Evolutionary conservation across 2,113 vertebrate genomes (phyloP), one percentile per base, ranked within the genome.

Genomic region (Psammodynastes pulverulentus): DNA sequence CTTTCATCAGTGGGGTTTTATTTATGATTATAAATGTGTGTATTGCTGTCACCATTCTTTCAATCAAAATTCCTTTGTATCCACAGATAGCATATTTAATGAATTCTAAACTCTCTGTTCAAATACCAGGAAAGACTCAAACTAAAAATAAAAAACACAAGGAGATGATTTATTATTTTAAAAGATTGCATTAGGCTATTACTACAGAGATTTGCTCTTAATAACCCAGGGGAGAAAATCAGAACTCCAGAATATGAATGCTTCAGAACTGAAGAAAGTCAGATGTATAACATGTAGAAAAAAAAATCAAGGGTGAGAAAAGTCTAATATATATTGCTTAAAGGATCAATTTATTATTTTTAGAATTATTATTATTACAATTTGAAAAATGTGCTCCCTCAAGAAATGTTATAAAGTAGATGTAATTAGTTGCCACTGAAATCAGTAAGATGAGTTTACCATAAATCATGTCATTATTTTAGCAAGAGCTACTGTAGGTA

Each of bases 151-250:
- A 54, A 92, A 93, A 90, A 26, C 49, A 86, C 89, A 89, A 95
- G 90, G n/a, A 92, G 58, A 49, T 21, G 34, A 29, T 94, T 62
- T 90, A 56, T 87, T 93, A 46, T 91, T 94, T 94, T 95, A 91
- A 89, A 94, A 95, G 94, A 93, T 93, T 93, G 92, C 9, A 88
- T 84, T 24, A 54, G 91, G 87, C 84, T 94, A 58, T 93, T 92
- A 92, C 94, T 93, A 94, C 84, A 56, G 92, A 26, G 94, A 94
- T 95, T 95, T 94, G 84, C 89, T 91, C 91, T 72, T 95, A 88
- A 79, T n/a, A 58, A 93, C 92, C 89, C 54, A 93, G 58, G 49
- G 84, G 26, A 89, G 90, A 94, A 92, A 92, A 92, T 92, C 85
- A 88, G 91, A 92, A 91, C 87, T 87, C 48, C 3, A 92, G 48